phyloP scores from a whole-genome alignment of 2,888 invertebrate genomes.

The Apotomis turbidana region DNA sequence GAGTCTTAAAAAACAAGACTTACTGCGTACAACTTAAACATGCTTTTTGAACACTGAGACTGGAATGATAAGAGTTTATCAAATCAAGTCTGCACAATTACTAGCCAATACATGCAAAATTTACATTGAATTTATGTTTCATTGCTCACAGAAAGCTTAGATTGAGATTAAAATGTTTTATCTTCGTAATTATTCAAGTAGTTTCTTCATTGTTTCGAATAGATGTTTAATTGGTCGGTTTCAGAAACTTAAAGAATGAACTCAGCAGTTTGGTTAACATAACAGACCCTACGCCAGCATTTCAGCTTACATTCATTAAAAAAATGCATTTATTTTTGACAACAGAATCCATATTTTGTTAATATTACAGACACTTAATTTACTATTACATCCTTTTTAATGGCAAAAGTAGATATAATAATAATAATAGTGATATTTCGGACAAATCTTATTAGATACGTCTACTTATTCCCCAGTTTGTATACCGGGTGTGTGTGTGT shows the following conservation, averaged over 20 bases:
- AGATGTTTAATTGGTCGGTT: not conserved
- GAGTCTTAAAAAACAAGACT: not conserved
- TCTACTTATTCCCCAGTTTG: too few relatives aligned
- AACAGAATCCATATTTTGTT: too few relatives aligned
- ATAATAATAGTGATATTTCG: too few relatives aligned
- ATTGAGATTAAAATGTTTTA: slow-evolving; percentile 9
- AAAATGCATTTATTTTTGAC: too few relatives aligned
- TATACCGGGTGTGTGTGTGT: too few relatives aligned
- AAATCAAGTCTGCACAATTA: not conserved
- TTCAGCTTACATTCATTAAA: too few relatives aligned
- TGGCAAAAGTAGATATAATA: too few relatives aligned
- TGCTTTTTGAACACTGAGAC: not conserved
- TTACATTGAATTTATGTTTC: slow-evolving; percentile 26
- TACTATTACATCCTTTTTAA: too few relatives aligned
- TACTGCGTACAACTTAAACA: not conserved
- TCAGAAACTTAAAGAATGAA: not conserved
- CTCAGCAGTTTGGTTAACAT: too few relatives aligned
- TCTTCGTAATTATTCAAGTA: slow-evolving; percentile 15
- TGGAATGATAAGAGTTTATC: not conserved
- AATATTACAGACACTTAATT: too few relatives aligned
- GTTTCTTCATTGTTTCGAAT: slow-evolving; percentile 10
- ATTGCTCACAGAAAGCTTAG: not conserved
- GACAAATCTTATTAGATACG: too few relatives aligned
- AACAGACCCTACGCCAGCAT: too few relatives aligned
- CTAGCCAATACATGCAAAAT: slow-evolving; percentile 8